phyloP scores from a whole-genome alignment of 2,113 vertebrate genomes.

The Ascaphus truei region DNA sequence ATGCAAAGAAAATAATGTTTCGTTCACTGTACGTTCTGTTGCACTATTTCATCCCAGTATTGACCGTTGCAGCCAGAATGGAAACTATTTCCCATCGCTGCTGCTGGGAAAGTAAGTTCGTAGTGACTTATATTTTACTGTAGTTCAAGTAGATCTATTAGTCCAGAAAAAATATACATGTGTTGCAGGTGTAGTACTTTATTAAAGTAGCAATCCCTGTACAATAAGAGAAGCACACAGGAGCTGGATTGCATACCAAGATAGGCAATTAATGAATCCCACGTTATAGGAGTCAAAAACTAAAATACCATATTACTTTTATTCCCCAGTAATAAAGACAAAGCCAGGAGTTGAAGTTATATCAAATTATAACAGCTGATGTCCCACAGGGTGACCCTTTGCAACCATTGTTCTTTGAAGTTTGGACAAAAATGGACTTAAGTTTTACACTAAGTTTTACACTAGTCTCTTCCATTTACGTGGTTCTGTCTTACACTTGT shows the following conservation, averaged over 20 bases:
- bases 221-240: conserved; percentile 5
- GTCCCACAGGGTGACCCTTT: no score
- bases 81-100: not conserved
- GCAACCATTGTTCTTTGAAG: no score
- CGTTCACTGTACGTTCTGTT: not conserved
- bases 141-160: no score
- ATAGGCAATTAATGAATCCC: not conserved
- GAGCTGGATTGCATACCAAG: no score
- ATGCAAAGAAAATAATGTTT: not conserved
- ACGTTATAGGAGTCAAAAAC: not conserved
- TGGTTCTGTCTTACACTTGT: no score
- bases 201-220: conserved; percentile 23
- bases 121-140: not conserved
- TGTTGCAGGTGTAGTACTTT: conserved; percentile 7
- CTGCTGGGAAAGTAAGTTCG: no score
- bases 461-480: no score
- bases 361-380: no score
- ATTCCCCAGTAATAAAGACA: not conserved
- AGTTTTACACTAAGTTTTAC: no score
- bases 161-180: no score
- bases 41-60: not conserved
- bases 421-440: no score
- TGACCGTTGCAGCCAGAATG: not conserved
- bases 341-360: no score
- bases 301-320: not conserved